A percentile compares a stretch with the other conserved stretches of the same genome.
These are phyloP conservation scores for Phrynocephalus versicolor DNA, from an alignment of 2,113 vertebrate genomes.

Conservation along the genomic window DNA sequence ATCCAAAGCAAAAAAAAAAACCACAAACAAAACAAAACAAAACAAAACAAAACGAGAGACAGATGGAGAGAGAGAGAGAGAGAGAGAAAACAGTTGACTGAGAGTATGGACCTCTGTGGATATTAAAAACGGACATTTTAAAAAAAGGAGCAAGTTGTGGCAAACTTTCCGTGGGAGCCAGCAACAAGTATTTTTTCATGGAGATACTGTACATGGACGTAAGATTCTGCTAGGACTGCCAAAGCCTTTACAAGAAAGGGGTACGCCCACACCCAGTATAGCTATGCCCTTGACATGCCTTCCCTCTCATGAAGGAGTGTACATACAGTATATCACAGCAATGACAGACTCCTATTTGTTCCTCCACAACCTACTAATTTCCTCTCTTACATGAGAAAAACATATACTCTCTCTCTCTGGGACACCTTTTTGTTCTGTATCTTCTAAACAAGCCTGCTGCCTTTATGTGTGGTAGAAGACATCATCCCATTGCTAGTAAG, in stretches of 20 bases:
- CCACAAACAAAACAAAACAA: too few relatives aligned
- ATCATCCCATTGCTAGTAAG: neutral
- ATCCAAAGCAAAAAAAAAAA: slow-evolving; percentile 1
- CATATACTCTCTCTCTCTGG: too few relatives aligned
- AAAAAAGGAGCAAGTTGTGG: neutral
- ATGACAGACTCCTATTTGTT: too few relatives aligned
- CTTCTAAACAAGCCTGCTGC: neutral
- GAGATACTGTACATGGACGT: neutral
- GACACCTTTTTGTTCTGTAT: too few relatives aligned
- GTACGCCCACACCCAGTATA: neutral
- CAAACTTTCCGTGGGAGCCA: neutral
- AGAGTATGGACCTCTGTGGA: neutral
- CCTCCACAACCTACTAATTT: too few relatives aligned
- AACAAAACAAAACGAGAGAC: too few relatives aligned
- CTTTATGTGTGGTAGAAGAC: neutral
- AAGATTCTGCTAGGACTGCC: neutral
- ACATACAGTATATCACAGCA: too few relatives aligned
- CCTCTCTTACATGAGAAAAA: too few relatives aligned
- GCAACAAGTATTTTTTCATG: neutral
- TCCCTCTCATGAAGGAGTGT: neutral
- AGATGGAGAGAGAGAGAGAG: neutral
- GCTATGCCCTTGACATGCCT: neutral
- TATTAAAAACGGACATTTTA: neutral
- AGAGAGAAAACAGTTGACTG: neutral
- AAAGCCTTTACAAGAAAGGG: neutral